These are phyloP conservation scores for Euplexia lucipara DNA, from an alignment of 2,888 invertebrate genomes.

Conservation along the genomic window DNA sequence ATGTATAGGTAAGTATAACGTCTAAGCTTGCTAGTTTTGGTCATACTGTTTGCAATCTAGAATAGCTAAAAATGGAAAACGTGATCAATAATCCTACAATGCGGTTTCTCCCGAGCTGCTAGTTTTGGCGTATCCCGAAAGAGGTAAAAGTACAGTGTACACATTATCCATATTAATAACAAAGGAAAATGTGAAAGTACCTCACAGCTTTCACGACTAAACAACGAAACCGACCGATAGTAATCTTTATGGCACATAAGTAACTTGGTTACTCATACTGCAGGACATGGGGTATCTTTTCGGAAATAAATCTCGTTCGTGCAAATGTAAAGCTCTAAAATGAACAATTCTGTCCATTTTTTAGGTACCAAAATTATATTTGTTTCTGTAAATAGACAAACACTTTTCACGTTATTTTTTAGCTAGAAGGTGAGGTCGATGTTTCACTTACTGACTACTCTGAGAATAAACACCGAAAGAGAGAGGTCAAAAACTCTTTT, in stretches of 20 bases:
- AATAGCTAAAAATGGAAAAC: constrained; percentile 35
- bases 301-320: background rate
- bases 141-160: background rate
- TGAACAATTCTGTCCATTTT: background rate
- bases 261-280: background rate
- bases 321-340: background rate
- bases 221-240: background rate
- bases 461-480: too few species aligned
- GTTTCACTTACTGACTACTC: too few species aligned
- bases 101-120: constrained; percentile 14
- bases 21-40: too few species aligned
- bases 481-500: too few species aligned
- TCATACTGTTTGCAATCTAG: constrained; percentile 19
- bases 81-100: constrained; percentile 29
- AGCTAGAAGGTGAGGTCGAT: too few species aligned
- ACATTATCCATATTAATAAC: constrained; percentile 6
- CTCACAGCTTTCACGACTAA: constrained; percentile 16
- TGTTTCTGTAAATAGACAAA: too few species aligned
- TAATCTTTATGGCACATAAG: constrained; percentile 17
- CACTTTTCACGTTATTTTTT: too few species aligned
- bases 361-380: background rate
- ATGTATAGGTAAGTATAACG: too few species aligned
- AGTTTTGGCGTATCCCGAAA: constrained; percentile 20
- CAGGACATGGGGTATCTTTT: background rate
- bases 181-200: constrained; percentile 29